A percentile compares a stretch with the other conserved stretches of the same genome.
Evolutionary conservation across 2,113 vertebrate species (phyloP).

Genomic region (Shinisaurus crocodilurus): DNA sequence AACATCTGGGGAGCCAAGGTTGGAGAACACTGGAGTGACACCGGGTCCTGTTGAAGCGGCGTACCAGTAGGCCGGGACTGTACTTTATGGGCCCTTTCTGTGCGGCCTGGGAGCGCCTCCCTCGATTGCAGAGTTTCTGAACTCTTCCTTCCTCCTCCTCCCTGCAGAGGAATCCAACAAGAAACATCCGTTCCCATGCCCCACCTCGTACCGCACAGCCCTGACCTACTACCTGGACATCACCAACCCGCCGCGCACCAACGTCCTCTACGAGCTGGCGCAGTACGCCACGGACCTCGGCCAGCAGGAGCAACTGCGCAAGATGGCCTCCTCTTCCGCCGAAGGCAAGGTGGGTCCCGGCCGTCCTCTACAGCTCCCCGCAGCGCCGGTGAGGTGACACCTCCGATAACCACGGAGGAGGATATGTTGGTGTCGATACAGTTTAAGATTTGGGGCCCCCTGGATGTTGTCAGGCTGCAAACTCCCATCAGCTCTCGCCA

Average conservation of each 20-base stretch:
- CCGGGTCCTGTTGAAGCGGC: not conserved
- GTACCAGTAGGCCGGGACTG: not conserved
- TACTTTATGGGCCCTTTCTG: conserved; percentile 39
- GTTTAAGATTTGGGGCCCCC: not conserved
- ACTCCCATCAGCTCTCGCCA: too few relatives aligned
- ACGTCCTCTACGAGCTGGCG: conserved; percentile 95
- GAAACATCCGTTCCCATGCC: conserved; percentile 97
- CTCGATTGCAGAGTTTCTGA: rapidly evolving
- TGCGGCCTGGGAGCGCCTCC: conserved; percentile 7
- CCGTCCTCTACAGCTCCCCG: not conserved
- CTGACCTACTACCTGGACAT: conserved; percentile 97
- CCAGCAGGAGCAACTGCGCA: conserved; percentile 94
- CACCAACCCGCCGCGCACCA: conserved; percentile 93
- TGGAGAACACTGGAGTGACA: too few relatives aligned
- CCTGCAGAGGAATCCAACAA: conserved; percentile 97
- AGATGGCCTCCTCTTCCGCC: conserved; percentile 92
- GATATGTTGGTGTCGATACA: too few relatives aligned
- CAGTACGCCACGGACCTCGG: conserved; percentile 87
- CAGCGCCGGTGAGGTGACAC: not conserved
- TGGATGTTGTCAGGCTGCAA: too few relatives aligned
- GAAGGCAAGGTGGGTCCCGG: conserved; percentile 91
- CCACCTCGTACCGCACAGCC: conserved; percentile 93
- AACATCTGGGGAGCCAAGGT: too few relatives aligned
- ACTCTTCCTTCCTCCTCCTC: not conserved
- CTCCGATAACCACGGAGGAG: too few relatives aligned